These are phyloP conservation scores for Acipenser ruthenus DNA, from an alignment of 2,797 vertebrate species.

Conservation along the genomic window DNA sequence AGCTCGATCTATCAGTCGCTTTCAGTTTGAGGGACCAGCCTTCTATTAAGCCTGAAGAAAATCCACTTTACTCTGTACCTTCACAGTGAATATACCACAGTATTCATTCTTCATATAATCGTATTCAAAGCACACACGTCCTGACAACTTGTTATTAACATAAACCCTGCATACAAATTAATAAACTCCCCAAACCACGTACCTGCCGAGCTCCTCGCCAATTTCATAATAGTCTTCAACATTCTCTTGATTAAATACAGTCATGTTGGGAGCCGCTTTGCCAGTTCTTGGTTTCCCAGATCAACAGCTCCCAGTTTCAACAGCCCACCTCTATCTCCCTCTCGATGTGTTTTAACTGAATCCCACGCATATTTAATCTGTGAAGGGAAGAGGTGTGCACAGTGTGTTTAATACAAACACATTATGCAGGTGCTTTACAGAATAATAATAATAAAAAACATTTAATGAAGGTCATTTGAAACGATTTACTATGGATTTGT, in stretches of 20 bases:
- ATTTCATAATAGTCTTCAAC: constrained; percentile 83
- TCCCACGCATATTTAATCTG: constrained; percentile 33
- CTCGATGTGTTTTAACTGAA: constrained; percentile 34
- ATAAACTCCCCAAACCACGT: constrained; percentile 29
- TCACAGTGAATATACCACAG: neutral
- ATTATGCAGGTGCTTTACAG: neutral
- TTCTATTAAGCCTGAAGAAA: neutral
- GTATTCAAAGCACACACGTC: constrained; percentile 26
- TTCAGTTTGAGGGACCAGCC: neutral
- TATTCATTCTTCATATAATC: constrained; percentile 17
- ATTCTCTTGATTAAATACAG: constrained; percentile 82
- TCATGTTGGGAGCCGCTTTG: constrained; percentile 66
- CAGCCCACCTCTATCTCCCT: constrained; percentile 34
- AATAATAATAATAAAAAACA: neutral
- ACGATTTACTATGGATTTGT: no score
- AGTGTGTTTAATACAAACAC: neutral
- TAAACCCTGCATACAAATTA: constrained; percentile 19
- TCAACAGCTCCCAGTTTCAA: constrained; percentile 43
- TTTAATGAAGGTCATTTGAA: no score
- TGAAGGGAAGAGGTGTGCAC: neutral
- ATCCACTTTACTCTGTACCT: neutral
- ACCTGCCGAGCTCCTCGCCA: constrained; percentile 90
- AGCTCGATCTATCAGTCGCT: neutral
- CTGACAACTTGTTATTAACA: constrained; percentile 7
- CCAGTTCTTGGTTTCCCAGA: constrained; percentile 43